These are phyloP conservation scores for Rhabdophis nuchalis DNA, from an alignment of 2,797 vertebrate genomes.

Conservation along the genomic window DNA sequence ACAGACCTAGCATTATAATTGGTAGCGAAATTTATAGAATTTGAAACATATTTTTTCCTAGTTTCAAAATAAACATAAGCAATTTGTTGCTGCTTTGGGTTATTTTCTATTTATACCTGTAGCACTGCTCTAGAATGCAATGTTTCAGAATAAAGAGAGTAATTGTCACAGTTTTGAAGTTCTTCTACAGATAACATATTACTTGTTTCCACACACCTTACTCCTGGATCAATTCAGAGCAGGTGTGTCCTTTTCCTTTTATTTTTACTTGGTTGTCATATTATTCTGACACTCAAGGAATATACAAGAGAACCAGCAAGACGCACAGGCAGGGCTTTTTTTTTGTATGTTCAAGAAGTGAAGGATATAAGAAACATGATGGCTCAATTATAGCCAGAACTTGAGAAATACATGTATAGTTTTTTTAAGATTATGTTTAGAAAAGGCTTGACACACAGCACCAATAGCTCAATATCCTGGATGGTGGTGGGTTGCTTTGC, in stretches of 20 bases:
- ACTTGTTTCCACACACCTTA: not conserved
- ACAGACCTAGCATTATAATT: not conserved
- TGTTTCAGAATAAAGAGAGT: not conserved
- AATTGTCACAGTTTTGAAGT: not conserved
- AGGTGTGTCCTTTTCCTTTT: not conserved
- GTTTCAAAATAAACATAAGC: not conserved
- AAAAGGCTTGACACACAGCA: not conserved
- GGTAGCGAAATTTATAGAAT: not conserved
- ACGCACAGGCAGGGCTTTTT: not conserved
- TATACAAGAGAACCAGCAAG: not conserved
- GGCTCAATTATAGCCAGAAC: not conserved
- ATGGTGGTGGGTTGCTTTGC: not conserved
- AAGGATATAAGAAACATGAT: not conserved
- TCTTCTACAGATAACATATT: not conserved
- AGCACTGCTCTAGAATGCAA: not conserved
- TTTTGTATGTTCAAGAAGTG: not conserved
- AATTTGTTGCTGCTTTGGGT: not conserved
- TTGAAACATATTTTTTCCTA: not conserved
- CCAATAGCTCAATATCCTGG: not conserved
- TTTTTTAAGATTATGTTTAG: not conserved
- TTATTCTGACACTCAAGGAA: not conserved
- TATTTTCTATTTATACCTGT: not conserved
- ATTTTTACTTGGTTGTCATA: not conserved
- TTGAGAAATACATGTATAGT: not conserved
- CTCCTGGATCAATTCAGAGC: not conserved